Conservation (phyloP, 2,113 vertebrate genomes). For the Microcebus murinus region DNA sequence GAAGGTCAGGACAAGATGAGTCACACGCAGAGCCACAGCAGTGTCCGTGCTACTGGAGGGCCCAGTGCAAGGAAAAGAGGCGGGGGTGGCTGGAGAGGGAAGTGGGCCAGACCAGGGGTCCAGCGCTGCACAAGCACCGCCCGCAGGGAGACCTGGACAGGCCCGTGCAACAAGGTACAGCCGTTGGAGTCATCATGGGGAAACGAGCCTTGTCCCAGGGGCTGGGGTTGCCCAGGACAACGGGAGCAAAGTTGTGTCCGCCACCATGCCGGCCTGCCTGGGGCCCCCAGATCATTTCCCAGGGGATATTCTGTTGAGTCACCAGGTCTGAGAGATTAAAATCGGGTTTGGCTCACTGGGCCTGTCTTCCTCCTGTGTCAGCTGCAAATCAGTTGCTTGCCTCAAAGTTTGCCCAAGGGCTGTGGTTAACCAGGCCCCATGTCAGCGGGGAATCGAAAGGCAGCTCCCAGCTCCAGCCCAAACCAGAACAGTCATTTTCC, state of each 20-base stretch:
- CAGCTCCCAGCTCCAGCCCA: not conserved
- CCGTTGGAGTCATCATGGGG: accelerated
- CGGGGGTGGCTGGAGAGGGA: not conserved
- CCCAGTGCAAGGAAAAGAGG: not conserved
- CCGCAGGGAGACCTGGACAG: not conserved
- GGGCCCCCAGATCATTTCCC: not conserved
- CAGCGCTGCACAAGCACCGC: not conserved
- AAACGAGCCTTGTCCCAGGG: accelerated
- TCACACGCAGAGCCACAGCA: not conserved
- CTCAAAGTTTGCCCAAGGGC: not conserved
- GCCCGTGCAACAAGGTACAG: not conserved
- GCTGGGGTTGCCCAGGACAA: not conserved
- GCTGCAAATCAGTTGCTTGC: not conserved
- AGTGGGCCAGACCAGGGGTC: accelerated
- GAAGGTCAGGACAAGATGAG: not conserved
- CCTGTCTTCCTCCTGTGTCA: not conserved
- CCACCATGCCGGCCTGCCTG: not conserved
- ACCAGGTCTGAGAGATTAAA: accelerated
- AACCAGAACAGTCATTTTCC: slow-evolving; percentile 63
- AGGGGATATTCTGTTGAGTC: not conserved
- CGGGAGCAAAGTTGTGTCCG: not conserved
- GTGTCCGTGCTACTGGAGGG: too few relatives aligned
- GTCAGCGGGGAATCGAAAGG: slow-evolving; percentile 37
- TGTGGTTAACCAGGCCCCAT: slow-evolving; percentile 62
- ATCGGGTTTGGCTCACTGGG: accelerated